phyloP scores from a whole-genome alignment of 64 coral and sea anemone genomes.

The Dendrophyllia cribrosa region DNA sequence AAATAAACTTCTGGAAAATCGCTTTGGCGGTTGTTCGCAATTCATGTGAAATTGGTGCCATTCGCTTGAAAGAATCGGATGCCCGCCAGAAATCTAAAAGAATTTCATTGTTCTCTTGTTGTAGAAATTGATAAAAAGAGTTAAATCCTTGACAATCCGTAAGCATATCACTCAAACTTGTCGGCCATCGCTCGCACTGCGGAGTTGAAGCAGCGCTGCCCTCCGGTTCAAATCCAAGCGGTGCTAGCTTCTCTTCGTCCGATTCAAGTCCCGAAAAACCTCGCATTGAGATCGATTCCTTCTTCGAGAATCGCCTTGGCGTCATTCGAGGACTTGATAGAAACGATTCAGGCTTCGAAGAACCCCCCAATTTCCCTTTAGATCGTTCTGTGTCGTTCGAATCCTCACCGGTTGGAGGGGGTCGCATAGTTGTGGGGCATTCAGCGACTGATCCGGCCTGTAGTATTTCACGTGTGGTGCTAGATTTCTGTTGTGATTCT shows the following conservation, averaged over 20 bases:
- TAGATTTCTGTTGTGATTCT: slow-evolving; percentile 74
- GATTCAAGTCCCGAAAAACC: slow-evolving; percentile 63
- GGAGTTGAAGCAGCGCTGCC: slow-evolving; percentile 81
- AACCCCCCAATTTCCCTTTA: slow-evolving; percentile 46
- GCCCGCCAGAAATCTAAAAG: slow-evolving; percentile 85
- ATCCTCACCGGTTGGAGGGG: slow-evolving; percentile 93
- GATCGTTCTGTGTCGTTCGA: slow-evolving; percentile 74
- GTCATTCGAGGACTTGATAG: slow-evolving; percentile 73
- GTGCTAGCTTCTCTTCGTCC: slow-evolving; percentile 92
- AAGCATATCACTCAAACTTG: slow-evolving; percentile 75
- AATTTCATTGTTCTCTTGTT: slow-evolving; percentile 73
- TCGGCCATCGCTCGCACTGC: slow-evolving; percentile 78
- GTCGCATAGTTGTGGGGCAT: slow-evolving; percentile 70
- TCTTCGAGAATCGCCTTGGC: slow-evolving; percentile 77
- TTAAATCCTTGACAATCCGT: slow-evolving; percentile 73
- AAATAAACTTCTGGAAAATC: slow-evolving; percentile 92
- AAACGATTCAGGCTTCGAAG: slow-evolving; percentile 66
- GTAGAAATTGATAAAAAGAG: slow-evolving; percentile 87
- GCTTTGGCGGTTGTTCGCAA: slow-evolving; percentile 75
- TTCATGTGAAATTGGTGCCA: slow-evolving; percentile 80
- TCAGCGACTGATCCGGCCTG: slow-evolving; percentile 37
- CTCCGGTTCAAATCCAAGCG: slow-evolving; percentile 91
- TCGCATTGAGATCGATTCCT: slow-evolving; percentile 66
- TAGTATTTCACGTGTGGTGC: slow-evolving; percentile 88
- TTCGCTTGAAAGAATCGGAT: slow-evolving; percentile 79